Evolutionary conservation across 2,113 vertebrate species (phyloP).

Genomic region (Ptilonorhynchus violaceus): DNA sequence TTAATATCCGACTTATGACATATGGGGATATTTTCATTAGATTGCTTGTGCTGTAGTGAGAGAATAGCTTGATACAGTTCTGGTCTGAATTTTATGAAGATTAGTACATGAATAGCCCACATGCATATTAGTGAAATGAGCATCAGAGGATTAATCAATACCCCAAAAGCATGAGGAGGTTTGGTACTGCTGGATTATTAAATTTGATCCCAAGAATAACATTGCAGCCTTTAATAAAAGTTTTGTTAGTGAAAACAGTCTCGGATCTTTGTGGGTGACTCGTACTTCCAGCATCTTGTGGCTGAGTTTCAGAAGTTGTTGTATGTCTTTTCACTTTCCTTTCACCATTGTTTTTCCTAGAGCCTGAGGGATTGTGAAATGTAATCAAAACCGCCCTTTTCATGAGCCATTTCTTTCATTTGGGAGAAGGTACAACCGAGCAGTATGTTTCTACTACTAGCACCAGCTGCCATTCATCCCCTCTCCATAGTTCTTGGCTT

Average conservation of each 20-base stretch:
- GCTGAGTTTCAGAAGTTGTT: background rate
- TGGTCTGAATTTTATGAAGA: background rate
- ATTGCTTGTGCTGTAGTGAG: background rate
- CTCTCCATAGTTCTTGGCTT: background rate
- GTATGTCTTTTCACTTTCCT: background rate
- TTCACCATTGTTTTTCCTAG: background rate
- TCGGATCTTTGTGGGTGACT: background rate
- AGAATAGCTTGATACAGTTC: background rate
- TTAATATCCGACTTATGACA: conserved; percentile 26
- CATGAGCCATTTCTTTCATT: background rate
- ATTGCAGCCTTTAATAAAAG: background rate
- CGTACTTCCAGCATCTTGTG: background rate
- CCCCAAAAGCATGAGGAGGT: background rate
- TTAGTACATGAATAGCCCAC: background rate
- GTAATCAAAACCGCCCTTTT: background rate
- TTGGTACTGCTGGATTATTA: background rate
- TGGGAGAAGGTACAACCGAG: background rate
- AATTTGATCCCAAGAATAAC: conserved; percentile 12
- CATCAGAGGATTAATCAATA: conserved; percentile 25
- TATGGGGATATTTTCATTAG: conserved; percentile 22
- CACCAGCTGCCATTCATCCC: background rate
- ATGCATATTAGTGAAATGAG: conserved; percentile 25
- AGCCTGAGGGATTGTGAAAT: background rate
- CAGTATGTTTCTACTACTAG: background rate
- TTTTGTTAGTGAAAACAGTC: background rate